Evolutionary conservation across 2,888 invertebrate species (phyloP), one percentile per base, ranked within the genome.

Genomic region (Fissipunctia ypsillon): DNA sequence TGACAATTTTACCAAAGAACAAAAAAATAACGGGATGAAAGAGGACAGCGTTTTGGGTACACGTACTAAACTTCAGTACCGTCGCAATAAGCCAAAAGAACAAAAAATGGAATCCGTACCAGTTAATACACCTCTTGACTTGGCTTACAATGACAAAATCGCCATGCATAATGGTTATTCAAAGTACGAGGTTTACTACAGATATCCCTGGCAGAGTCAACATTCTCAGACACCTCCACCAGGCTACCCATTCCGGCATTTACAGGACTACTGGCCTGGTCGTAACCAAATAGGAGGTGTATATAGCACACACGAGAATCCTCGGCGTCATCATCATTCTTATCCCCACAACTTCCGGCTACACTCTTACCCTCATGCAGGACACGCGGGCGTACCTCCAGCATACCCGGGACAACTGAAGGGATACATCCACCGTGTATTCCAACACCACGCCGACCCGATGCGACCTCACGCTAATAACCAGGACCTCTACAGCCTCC

Each of bases 221-320:
- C 94, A 88, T 90, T 94, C 85, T 86, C 95, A 88, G 61, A 93
- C 89, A 69, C 96, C 89, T 81, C 97, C 93, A 35, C 91, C 95
- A 3, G 89, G 93, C 78, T 96, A 96, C 78, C 96, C 96, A 1
- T 96, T 96, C 83, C 93, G 93, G 2, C 95, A 95, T 87, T 84
- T 96, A 54, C 96, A 96, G 84, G 96, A 96, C 80, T 96, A 96
- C 83, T 96, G 96, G 96, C 94, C 94, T 7, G 94, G 92, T 35
- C 92, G 94, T 64, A 93, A 88, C 69, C 94, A 92, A 81, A 78
- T 92, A 25, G 95, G 95, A 60, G 96, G 96, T 64, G 92, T 96
- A 3, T 96, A 96, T 84, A 94, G 92, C 73, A 88, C 90, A 73
- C 95, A 94, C 72, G 95, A 93, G 76, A 96, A 95, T 83, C 96